Percentiles rank a stretch among this genome's conserved stretches.
phyloP scores from a whole-genome alignment of 2,113 vertebrate species.

The Clarias macrocephalus region DNA sequence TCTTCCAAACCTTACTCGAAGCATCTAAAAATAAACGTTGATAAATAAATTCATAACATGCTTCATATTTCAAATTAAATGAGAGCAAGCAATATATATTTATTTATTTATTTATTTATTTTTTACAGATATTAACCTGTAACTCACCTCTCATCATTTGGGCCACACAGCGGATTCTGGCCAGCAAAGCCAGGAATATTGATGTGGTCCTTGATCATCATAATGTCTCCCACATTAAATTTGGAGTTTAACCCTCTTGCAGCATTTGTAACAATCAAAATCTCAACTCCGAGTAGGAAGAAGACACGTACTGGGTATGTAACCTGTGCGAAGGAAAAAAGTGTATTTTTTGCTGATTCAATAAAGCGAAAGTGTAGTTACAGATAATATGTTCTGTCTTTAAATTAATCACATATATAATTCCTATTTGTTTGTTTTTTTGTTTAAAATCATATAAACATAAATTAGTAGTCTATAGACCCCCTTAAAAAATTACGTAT shows the following conservation, averaged over 20 bases:
- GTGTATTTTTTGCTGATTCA: not conserved
- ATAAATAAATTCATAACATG: not conserved
- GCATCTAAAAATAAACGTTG: not conserved
- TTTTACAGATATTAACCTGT: not conserved
- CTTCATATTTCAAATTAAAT: not conserved
- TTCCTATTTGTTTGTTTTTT: not conserved
- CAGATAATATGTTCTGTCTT: not conserved
- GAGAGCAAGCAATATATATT: not conserved
- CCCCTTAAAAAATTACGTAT: too few species aligned
- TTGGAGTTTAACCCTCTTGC: slow-evolving; percentile 69
- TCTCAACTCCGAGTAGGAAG: slow-evolving; percentile 69
- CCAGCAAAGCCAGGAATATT: slow-evolving; percentile 77
- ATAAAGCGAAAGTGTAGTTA: not conserved
- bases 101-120: too few species aligned
- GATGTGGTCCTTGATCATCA: slow-evolving; percentile 80
- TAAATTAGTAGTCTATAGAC: not conserved
- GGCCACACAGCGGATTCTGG: slow-evolving; percentile 72
- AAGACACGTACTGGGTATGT: slow-evolving; percentile 77
- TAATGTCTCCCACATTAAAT: slow-evolving; percentile 74
- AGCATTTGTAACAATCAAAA: slow-evolving; percentile 77
- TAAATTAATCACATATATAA: not conserved
- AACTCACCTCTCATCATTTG: slow-evolving; percentile 71
- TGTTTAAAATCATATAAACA: not conserved
- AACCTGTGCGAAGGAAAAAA: slow-evolving; percentile 63
- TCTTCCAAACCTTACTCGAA: not conserved